Percentiles rank a stretch among this genome's conserved stretches.
These are phyloP conservation scores for Limanda limanda DNA, from an alignment of 2,113 vertebrate genomes.

Conservation along the genomic window DNA sequence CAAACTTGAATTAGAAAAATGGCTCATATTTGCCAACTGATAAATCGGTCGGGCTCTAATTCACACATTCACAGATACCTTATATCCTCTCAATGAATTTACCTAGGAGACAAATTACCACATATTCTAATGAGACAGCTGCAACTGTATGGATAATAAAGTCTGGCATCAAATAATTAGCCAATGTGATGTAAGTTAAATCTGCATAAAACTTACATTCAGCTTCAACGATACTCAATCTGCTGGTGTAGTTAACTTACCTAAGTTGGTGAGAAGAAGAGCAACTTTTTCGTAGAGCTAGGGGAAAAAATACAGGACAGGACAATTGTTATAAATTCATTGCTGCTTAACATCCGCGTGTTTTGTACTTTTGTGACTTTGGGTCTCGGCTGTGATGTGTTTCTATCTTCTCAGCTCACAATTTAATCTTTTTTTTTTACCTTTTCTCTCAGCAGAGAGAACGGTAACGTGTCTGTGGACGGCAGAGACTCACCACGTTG, in stretches of 20 bases:
- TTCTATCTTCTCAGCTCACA: background rate
- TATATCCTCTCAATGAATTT: too few species aligned
- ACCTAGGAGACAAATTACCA: too few species aligned
- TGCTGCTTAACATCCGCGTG: too few species aligned
- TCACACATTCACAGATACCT: too few species aligned
- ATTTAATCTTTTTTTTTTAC: background rate
- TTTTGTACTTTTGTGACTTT: background rate
- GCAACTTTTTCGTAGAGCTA: slow-evolving; percentile 96
- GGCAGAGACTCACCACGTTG: slow-evolving; percentile 88
- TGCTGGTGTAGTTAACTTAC: slow-evolving; percentile 78
- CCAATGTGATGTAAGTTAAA: too few species aligned
- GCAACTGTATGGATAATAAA: too few species aligned
- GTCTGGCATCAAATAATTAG: too few species aligned
- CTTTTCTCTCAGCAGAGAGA: background rate
- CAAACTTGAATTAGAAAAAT: too few species aligned
- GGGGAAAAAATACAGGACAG: slow-evolving; percentile 2
- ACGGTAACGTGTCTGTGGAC: background rate
- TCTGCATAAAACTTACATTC: too few species aligned
- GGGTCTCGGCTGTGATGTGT: background rate
- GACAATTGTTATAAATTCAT: background rate
- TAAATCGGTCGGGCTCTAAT: too few species aligned
- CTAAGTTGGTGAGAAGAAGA: slow-evolving; percentile 93
- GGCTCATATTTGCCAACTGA: too few species aligned
- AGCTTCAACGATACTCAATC: background rate
- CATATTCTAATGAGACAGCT: too few species aligned